Base-by-base conservation (phyloP, 2,113 vertebrate genomes). In the Xenopus laevis region DNA sequence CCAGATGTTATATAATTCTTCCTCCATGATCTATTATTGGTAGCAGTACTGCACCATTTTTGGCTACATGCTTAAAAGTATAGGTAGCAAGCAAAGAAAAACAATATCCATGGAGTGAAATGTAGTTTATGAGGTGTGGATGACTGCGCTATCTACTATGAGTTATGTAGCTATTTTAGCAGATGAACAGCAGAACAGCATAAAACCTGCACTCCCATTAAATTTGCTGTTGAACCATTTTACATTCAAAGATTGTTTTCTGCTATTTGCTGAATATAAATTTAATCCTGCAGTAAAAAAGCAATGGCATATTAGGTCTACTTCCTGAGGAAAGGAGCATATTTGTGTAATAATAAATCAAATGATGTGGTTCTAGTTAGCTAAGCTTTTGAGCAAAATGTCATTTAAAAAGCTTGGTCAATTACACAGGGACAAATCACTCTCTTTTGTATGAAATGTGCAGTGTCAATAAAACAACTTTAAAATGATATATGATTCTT, bases 121-220 rank as follows among this genome's bases (percentile, higher is more conserved):
- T 45, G 40, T 46, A 13, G 16, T 45, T 65, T 65, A 65, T 65
- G 63, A 40, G 63, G 40, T 60, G 17, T 18, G 10, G 63, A 45
- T 40, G 15, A 46, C 17, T 65, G 33, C n/a, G 9, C 33, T 20
- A 44, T 65, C 63, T 46, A 46, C 40, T 45, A 17, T 65, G 40
- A 65, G 63, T 65, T 45, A 65, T 65, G 40, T 46, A 18, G 63
- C 63, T 65, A 65, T 40, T 65, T 15, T 65, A 65, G 53, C 53
- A 55, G 53, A 55, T 55, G 53, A 55, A n/a, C 17, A 55, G 17
- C 30, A 64, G 61, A 33, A 65, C 63, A 40, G 63, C 10, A 40
- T 65, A n/a, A 65, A 45, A n/a, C 33, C 33, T 46, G n/a, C 17
- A 45, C 30, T 17, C 11, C 40, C 40, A 46, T 65, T 65, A 65